Base-by-base conservation (phyloP, 2,113 vertebrate genomes). In the Poeciliopsis prolifica region DNA sequence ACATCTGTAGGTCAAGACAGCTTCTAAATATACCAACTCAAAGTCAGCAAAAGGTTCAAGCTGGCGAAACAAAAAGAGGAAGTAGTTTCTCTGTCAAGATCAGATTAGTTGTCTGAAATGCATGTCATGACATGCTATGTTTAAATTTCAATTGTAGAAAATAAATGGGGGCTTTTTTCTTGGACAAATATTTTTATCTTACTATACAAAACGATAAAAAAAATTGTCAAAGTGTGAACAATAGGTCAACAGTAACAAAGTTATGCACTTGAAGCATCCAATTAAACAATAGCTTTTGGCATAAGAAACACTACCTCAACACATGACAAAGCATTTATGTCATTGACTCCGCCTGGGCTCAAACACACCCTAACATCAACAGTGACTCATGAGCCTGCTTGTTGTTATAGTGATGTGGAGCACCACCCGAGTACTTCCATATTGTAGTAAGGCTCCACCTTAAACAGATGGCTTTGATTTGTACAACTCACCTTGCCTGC, bases 301-400 rank as follows among this genome's bases (percentile, higher is more conserved):
- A 62, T 22, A 65, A 68, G 6, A 28, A 31, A 7, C 10, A 63
- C 2, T 3, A 51, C 15, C 40, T 42, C 24, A 64, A 65, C 26
- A 51, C 12, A 61, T 64, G 17, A n/a, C 48, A 61, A 61, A 58
- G 24, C n/a, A 12, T 75, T 79, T 72, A 62, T 10, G 24, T 8
- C 61, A 70, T 24, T n/a, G 24, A 60, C 29, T 12, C 1, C 29
- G 72, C 62, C 8, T 31, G 31, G 68, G 15, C 35, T 81, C 54
- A 77, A 78, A 81, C 61, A 82, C 78, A 29, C 33, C 67, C 62
- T 81, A 60, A 61, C 5, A 77, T 86, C 78, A 89, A 90, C 86
- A 86, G 80, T 89, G 85, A 89, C 35, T 90, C 84, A 69, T 62
- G 7, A 70, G 61, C n/a, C 4, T 26, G 14, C 61, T n/a, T 37